These are phyloP conservation scores for Nephrotoma flavescens DNA, from an alignment of 2,888 invertebrate genomes.

Conservation along the genomic window DNA sequence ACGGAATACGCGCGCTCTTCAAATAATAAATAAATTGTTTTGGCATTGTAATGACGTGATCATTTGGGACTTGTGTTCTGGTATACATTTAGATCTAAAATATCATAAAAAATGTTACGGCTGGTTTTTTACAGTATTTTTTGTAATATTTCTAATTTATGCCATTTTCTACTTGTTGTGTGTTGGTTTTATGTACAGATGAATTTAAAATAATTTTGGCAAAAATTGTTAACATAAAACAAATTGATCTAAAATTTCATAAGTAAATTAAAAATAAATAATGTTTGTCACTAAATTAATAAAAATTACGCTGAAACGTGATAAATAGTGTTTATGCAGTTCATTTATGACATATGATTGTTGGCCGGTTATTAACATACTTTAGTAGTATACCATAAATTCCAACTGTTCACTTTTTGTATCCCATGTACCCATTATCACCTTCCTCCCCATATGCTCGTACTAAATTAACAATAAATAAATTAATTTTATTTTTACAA, in stretches of 20 bases:
- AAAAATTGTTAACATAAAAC: too few relatives aligned
- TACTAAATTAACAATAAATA: background rate
- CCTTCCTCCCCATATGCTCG: background rate
- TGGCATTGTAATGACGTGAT: background rate
- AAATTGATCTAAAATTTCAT: too few relatives aligned
- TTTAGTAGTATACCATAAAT: background rate
- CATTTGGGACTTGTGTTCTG: background rate
- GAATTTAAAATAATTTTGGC: too few relatives aligned
- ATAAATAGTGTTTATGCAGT: background rate
- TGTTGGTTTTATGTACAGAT: too few relatives aligned
- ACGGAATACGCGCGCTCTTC: background rate
- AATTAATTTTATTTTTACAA: background rate
- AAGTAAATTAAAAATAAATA: too few relatives aligned
- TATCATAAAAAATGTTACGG: background rate
- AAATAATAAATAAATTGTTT: background rate
- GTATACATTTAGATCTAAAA: background rate
- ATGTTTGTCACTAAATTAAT: too few relatives aligned
- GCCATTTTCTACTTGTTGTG: background rate
- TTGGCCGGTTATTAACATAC: background rate
- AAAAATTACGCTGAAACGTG: background rate
- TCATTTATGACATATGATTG: background rate
- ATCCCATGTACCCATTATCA: background rate
- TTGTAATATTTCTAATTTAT: background rate
- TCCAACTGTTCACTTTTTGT: background rate
- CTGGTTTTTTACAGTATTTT: background rate